phyloP scores from a whole-genome alignment of 2,888 invertebrate genomes.

The Argynnis bischoffii region DNA sequence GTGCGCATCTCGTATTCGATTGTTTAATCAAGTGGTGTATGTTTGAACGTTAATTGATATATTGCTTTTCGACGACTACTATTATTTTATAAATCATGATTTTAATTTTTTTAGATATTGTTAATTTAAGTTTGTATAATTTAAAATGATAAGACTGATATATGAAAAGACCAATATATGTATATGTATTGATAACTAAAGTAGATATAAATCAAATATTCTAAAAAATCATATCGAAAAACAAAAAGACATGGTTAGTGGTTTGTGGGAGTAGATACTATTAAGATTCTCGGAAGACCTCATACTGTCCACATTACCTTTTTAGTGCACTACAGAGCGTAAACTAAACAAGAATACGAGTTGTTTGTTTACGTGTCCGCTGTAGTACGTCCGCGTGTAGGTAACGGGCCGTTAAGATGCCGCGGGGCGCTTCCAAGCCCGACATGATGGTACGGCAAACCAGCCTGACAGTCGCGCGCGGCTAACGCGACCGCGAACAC shows the following conservation, averaged over 20 bases:
- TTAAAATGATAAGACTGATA: too few species aligned
- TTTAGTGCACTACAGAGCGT: constrained; percentile 35
- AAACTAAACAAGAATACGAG: constrained; percentile 39
- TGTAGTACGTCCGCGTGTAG: constrained; percentile 73
- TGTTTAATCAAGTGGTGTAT: constrained; percentile 31
- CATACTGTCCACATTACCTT: constrained; percentile 22
- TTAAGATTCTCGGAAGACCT: not conserved
- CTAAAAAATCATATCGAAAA: too few species aligned
- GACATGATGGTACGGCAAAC: constrained; percentile 32
- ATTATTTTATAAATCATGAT: not conserved
- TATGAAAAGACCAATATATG: too few species aligned
- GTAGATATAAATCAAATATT: too few species aligned
- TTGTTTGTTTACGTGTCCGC: constrained; percentile 76
- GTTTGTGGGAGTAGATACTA: constrained; percentile 1
- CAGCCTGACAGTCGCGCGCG: constrained; percentile 72
- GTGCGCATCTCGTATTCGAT: constrained; percentile 25
- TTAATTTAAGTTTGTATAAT: too few species aligned
- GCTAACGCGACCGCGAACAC: constrained; percentile 61
- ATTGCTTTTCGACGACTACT: constrained; percentile 16
- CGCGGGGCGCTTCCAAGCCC: constrained; percentile 51
- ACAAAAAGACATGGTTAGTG: too few species aligned
- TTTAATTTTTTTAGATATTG: too few species aligned
- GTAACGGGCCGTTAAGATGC: constrained; percentile 65
- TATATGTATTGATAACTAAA: too few species aligned
- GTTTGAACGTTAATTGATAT: constrained; percentile 28